These are phyloP conservation scores for human (Homo sapiens) DNA, from an alignment of 2,113 vertebrate species.

Conservation along the genomic window GRCh38 chrX:137267001-137267500, in stretches of 20 bases:
- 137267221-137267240: neutral
- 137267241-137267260: neutral
- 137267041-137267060: slow-evolving; percentile 8
- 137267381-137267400: neutral
- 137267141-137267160: neutral
- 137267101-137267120: neutral
- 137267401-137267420: neutral
- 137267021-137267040: neutral
- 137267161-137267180: neutral
- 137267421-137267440: neutral
- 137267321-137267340: neutral
- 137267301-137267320: neutral
- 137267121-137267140: neutral
- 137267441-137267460: neutral
- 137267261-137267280: neutral
- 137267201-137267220: neutral
- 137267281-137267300: neutral
- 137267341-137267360: neutral
- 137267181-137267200: neutral
- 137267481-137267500: neutral
- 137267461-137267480: neutral
- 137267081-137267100: neutral
- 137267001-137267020: neutral
- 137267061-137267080: neutral
- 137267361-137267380: neutral